These are phyloP conservation scores for Masnerella sp. DNA, from an alignment of 2,888 invertebrate genomes.

Conservation along the genomic window DNA sequence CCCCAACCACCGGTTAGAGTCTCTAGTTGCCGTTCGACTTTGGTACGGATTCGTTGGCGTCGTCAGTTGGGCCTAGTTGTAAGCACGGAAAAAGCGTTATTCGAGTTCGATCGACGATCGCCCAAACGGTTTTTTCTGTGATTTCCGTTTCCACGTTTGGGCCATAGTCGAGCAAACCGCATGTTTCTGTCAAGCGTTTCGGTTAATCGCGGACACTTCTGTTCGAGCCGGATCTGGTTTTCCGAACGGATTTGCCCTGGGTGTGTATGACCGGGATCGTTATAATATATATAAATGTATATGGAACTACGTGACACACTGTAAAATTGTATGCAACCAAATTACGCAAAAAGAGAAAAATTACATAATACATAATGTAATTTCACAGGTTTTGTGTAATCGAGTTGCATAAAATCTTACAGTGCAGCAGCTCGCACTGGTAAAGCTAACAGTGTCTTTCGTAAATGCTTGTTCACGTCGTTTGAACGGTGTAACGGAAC, in stretches of 20 bases:
- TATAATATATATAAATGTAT: constrained; percentile 8
- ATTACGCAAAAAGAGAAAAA: no score
- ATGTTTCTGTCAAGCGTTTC: constrained; percentile 1
- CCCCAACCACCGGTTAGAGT: background rate
- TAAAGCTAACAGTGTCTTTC: constrained; percentile 30
- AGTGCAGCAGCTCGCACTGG: constrained; percentile 11
- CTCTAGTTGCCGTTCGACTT: background rate
- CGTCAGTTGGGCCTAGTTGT: background rate
- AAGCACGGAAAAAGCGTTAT: background rate
- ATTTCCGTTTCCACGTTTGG: background rate
- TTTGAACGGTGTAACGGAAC: background rate
- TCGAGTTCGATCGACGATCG: constrained; percentile 4
- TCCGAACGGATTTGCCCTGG: no score
- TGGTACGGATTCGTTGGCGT: constrained; percentile 9
- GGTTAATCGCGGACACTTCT: background rate
- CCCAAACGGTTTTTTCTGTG: background rate
- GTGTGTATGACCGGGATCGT: constrained; percentile 14
- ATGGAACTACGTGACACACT: constrained; percentile 11
- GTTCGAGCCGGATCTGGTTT: background rate
- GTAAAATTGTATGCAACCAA: no score
- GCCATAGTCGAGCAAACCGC: constrained; percentile 12
- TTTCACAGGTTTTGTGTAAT: no score
- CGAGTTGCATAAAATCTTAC: no score
- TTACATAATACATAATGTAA: no score
- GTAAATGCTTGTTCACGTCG: constrained; percentile 21